Evolutionary conservation across 1,140 invertebrate genomes (phyloP).

Genomic region (Globodera rostochiensis): DNA sequence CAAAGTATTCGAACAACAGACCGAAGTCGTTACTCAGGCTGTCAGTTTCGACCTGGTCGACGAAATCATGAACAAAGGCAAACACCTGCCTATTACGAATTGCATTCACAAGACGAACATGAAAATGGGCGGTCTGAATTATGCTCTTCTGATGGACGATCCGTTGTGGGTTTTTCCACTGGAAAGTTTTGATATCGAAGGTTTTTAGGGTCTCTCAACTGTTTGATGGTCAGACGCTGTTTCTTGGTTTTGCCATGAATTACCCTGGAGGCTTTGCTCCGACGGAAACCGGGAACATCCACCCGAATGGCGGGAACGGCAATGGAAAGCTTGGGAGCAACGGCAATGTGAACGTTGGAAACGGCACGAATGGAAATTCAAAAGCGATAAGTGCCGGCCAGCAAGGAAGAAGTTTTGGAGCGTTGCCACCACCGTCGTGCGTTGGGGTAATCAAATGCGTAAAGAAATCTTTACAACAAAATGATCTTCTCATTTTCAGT

Average conservation of each 20-base stretch:
- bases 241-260: slow-evolving; percentile 13
- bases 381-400: too few relatives aligned
- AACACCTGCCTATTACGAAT: neutral
- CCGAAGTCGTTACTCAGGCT: slow-evolving; percentile 7
- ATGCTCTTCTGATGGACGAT: neutral
- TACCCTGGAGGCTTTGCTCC: slow-evolving; percentile 3
- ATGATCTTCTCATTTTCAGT: neutral
- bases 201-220: neutral
- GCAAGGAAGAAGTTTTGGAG: neutral
- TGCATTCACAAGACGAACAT: slow-evolving; percentile 20
- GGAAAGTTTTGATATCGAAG: neutral
- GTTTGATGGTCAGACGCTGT: neutral
- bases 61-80: neutral
- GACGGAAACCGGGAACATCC: too few relatives aligned
- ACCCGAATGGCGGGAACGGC: neutral
- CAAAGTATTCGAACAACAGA: slow-evolving; percentile 10
- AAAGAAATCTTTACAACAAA: too few relatives aligned
- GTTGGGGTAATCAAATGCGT: neutral
- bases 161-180: neutral
- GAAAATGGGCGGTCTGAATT: slow-evolving; percentile 24
- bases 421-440: slow-evolving; percentile 6
- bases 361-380: slow-evolving; percentile 7
- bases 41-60: neutral
- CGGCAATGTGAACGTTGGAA: neutral
- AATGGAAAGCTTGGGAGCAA: neutral